Base-by-base conservation (phyloP, 2,113 vertebrate species). In the Baryphthengus martii region DNA sequence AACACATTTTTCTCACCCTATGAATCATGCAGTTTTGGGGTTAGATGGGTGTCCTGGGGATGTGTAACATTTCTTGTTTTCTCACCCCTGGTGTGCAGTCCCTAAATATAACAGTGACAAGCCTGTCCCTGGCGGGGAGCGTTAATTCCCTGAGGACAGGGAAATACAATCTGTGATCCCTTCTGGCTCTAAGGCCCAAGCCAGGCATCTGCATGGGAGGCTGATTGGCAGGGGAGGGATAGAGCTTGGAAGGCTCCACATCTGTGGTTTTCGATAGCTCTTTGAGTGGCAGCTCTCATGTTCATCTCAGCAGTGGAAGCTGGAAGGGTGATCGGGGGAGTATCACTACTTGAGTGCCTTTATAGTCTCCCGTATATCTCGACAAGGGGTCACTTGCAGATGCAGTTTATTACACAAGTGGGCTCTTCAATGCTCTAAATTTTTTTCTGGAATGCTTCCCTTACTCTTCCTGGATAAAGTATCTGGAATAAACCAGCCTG, bases 41-140 rank as follows among this genome's bases (percentile, higher is more conserved):
- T 50, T 85, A 62, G 71, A 55, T 17, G 33, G 23, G 29, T 14
- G 2, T 70, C 56, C 66, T 88, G 23, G 19, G 2, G 3, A 40
- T 67, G 40, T 66, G 17, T 70, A 62, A 33, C 9, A 3, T 37
- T 76, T 50, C 61, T 77, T 68, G 66, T 50, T 88, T 67, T 67
- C 75, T 92, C 44, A 3, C 35, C 95, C 44, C 90, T 65, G 14
- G 33, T 56, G 72, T 75, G 24, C 45, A 13, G 1, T 63, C 56
- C 47, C 76, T 95, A 83, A 86, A 44, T 12, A 65, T 6, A 62
- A 49, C 63, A 70, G 49, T n/a, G 71, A 59, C 56, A 58, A 56
- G 14, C 26, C 7, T 0, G 0, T 71, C 52, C 61, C 83, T 19
- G 20, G 7, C 28, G 44, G 63, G 53, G 16, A 77, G 26, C 0